Evolutionary conservation across 2,797 vertebrate species (phyloP), one percentile per base, ranked within the genome.

Genomic region (Danio jaintianensis): DNA sequence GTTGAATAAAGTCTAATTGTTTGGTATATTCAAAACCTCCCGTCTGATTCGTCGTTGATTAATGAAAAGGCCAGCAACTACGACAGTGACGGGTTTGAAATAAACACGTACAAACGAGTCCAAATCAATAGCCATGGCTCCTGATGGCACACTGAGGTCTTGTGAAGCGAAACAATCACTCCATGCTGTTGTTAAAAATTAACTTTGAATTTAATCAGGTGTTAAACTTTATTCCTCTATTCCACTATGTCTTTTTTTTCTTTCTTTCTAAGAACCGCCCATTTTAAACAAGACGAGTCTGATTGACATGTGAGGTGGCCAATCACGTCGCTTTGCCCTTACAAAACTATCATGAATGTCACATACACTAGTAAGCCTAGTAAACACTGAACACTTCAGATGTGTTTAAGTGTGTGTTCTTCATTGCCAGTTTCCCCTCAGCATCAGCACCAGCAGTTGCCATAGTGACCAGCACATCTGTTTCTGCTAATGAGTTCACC

Each of bases 401-500:
- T 42, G 62, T 11, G 40, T 13, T 45, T 18, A 43, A 43, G 56
- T 12, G 22, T 29, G 22, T 59, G 38, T 40, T 40, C 52, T 15
- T 43, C 16, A 45, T 47, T 73, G 13, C 20, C n/a, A 70, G 18
- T 64, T 42, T 63, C 52, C 38, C 53, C 20, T 53, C 53, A 18
- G 18, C 1, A 43, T 84, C 81, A 12, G 29, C 29, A 29, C 29
- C 29, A 50, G 47, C 9, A 42, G 73, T 75, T 75, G 59, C 73
- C 36, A 75, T 75, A 63, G 73, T 63, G 10, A 75, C 73, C 56
- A 75, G 52, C 47, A 75, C 73, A 73, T 70, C 73, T 63, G 73
- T 75, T 62, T 75, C 59, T 40, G 59, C 36, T 75, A 75, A 75
- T 75, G 56, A 74, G 59, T 42, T 40, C 40, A 52, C 72, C 72